These are phyloP conservation scores for Trachurus trachurus DNA, from an alignment of 2,797 vertebrate genomes.

Conservation along the genomic window DNA sequence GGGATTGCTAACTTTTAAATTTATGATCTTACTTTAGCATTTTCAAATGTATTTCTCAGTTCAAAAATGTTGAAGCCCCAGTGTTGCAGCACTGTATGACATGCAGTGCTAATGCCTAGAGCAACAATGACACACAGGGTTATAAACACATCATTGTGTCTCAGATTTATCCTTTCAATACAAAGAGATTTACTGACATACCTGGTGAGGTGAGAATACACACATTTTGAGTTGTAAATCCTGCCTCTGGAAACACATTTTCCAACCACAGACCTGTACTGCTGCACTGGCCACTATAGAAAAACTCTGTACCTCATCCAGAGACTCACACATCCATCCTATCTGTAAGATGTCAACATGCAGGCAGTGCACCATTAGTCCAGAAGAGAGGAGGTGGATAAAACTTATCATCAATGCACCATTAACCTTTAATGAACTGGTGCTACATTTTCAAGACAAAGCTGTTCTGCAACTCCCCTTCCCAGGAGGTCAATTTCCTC, in stretches of 20 bases:
- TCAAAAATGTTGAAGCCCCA: slow-evolving; percentile 14
- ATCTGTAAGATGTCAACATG: slow-evolving; percentile 52
- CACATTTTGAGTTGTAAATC: slow-evolving; percentile 58
- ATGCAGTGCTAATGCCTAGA: slow-evolving; percentile 39
- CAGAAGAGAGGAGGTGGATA: slow-evolving; percentile 52
- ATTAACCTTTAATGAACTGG: slow-evolving; percentile 77
- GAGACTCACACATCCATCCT: slow-evolving; percentile 53
- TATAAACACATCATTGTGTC: slow-evolving; percentile 65
- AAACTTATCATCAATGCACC: slow-evolving; percentile 71
- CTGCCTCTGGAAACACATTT: slow-evolving; percentile 30
- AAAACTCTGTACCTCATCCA: slow-evolving; percentile 14
- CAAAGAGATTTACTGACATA: slow-evolving; percentile 54
- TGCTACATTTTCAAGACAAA: slow-evolving; percentile 68
- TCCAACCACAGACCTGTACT: slow-evolving; percentile 14
- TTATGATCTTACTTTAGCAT: slow-evolving; percentile 32
- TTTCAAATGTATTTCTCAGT: slow-evolving; percentile 32
- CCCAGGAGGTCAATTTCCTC: slow-evolving; percentile 43
- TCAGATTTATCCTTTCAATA: slow-evolving; percentile 67
- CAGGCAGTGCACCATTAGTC: slow-evolving; percentile 55
- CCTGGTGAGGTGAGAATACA: slow-evolving; percentile 57
- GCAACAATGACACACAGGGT: slow-evolving; percentile 38
- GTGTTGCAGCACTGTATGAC: slow-evolving; percentile 39
- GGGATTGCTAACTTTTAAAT: slow-evolving; percentile 21
- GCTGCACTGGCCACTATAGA: slow-evolving; percentile 9
- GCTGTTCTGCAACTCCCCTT: slow-evolving; percentile 59